phyloP scores from a whole-genome alignment of 2,113 vertebrate species.

The Theropithecus gelada region DNA sequence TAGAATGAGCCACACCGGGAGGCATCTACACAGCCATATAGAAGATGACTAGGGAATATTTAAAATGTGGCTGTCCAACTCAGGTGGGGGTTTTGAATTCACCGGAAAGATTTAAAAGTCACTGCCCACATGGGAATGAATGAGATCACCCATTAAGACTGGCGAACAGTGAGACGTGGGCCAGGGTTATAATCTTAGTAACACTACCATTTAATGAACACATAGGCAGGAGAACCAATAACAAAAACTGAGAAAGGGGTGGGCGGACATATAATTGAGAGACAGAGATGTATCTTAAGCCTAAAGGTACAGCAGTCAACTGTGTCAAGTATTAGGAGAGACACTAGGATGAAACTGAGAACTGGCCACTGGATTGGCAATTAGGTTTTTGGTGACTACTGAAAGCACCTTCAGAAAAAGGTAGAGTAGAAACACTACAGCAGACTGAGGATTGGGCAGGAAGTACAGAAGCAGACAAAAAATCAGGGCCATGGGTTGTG shows the following conservation, averaged over 20 bases:
- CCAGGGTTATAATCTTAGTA: background rate
- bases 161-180: background rate
- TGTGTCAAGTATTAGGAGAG: background rate
- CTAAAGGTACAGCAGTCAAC: background rate
- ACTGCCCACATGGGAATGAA: background rate
- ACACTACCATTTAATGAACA: background rate
- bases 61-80: constrained; percentile 1
- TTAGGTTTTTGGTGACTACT: background rate
- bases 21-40: background rate
- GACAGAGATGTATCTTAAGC: background rate
- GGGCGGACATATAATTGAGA: background rate
- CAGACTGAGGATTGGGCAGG: background rate
- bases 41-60: background rate
- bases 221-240: background rate
- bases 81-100: background rate
- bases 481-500: too few species aligned
- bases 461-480: constrained; percentile 5
- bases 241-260: background rate
- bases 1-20: background rate
- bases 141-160: background rate
- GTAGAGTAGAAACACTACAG: background rate
- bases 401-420: constrained; percentile 8
- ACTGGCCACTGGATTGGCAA: background rate
- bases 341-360: background rate
- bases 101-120: background rate